These are phyloP conservation scores for Eristalis pertinax DNA, from an alignment of 2,888 invertebrate species.

Conservation along the genomic window DNA sequence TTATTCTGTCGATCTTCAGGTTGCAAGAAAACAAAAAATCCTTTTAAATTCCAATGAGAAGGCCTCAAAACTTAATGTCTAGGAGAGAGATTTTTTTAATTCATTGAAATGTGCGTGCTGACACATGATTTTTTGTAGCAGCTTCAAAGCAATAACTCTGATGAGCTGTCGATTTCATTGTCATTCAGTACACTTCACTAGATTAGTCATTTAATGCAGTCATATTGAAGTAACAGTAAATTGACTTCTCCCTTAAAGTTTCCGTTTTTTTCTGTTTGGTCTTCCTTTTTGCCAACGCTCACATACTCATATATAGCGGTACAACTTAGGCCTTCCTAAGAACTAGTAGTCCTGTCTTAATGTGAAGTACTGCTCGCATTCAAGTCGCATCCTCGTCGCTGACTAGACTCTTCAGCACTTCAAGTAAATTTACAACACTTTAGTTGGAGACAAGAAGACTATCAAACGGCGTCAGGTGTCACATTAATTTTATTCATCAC, in stretches of 20 bases:
- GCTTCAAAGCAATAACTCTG: constrained; percentile 4
- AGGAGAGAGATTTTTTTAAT: background rate
- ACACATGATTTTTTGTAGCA: constrained; percentile 6
- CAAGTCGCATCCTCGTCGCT: constrained; percentile 31
- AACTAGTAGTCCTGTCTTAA: constrained; percentile 18
- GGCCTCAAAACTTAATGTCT: background rate
- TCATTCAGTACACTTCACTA: constrained; percentile 29
- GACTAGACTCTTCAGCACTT: constrained; percentile 39
- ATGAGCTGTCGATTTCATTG: constrained; percentile 53
- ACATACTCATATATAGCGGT: constrained; percentile 2
- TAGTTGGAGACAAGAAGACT: constrained; percentile 35
- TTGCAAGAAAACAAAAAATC: background rate
- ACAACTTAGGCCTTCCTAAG: constrained; percentile 11
- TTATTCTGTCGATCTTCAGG: background rate
- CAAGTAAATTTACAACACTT: constrained; percentile 35
- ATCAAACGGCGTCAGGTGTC: constrained; percentile 59
- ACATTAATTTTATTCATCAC: constrained; percentile 39
- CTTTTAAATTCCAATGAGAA: background rate
- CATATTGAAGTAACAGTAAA: constrained; percentile 43
- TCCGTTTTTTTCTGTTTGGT: background rate
- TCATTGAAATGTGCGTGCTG: constrained; percentile 22
- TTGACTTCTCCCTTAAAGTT: background rate
- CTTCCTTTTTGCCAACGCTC: constrained; percentile 2
- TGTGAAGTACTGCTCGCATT: constrained; percentile 25
- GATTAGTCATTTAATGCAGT: constrained; percentile 41